These are phyloP conservation scores for Xenops minutus DNA, from an alignment of 2,797 vertebrate genomes.

Conservation along the genomic window DNA sequence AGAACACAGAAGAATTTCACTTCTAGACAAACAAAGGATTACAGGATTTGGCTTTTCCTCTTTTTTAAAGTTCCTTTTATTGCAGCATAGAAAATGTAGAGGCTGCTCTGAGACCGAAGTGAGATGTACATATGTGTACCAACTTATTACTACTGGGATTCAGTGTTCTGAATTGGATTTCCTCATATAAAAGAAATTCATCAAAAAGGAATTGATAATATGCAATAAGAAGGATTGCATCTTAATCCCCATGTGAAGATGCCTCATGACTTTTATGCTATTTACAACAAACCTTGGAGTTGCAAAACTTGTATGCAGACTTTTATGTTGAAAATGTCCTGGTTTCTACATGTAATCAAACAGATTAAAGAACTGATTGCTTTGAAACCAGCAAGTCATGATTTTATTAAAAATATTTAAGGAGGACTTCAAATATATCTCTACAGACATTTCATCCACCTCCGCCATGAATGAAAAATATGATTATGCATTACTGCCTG, in stretches of 20 bases:
- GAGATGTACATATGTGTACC: not conserved
- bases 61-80: not conserved
- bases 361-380: not conserved
- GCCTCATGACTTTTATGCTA: not conserved
- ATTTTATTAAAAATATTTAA: constrained; percentile 37
- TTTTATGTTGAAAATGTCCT: not conserved
- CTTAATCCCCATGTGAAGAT: not conserved
- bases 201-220: not conserved
- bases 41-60: not conserved
- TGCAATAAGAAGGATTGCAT: not conserved
- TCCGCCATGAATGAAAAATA: not conserved
- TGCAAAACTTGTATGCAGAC: not conserved
- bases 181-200: not conserved
- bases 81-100: not conserved
- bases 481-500: not conserved
- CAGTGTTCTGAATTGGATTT: not conserved
- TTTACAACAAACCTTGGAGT: not conserved
- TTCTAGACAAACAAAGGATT: not conserved
- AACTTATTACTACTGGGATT: not conserved
- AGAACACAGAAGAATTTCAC: not conserved
- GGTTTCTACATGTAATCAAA: not conserved
- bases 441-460: constrained; percentile 22
- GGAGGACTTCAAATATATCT: not conserved
- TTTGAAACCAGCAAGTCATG: constrained; percentile 7
- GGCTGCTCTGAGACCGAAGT: not conserved